A percentile compares a stretch with the other conserved stretches of the same genome.
Evolutionary conservation across 1,140 invertebrate species (phyloP).

Genomic region (Drosophila jambulina): DNA sequence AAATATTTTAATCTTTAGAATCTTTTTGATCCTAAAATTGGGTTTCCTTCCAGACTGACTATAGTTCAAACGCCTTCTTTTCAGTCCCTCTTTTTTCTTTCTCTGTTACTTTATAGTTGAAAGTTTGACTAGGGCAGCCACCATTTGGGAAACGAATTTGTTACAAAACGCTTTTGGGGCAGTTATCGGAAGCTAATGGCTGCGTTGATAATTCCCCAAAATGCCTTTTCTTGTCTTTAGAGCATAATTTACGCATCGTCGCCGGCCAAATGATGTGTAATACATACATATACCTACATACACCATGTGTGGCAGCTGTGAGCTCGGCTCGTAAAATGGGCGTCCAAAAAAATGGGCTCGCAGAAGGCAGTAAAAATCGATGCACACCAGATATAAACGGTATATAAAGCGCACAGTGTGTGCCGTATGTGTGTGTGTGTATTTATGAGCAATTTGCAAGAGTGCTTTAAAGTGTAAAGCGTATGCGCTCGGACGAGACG

Average conservation of each 20-base stretch:
- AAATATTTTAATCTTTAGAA: too few species aligned
- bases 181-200: conserved; percentile 71
- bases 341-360: conserved; percentile 43
- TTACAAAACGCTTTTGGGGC: conserved; percentile 17
- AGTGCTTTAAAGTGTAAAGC: conserved; percentile 79
- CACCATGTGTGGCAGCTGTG: conserved; percentile 33
- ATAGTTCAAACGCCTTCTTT: neutral
- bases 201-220: conserved; percentile 61
- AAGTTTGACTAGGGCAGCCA: conserved; percentile 15
- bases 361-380: conserved; percentile 73
- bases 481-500: conserved; percentile 24
- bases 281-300: neutral
- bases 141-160: conserved; percentile 51
- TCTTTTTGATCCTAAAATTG: too few species aligned
- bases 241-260: conserved; percentile 57
- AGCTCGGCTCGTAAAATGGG: conserved; percentile 63
- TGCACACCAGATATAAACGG: conserved; percentile 58
- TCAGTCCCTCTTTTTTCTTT: neutral
- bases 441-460: conserved; percentile 77
- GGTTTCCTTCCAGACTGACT: too few species aligned
- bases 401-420: conserved; percentile 19
- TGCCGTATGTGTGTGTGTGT: conserved; percentile 29
- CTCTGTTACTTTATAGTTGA: conserved; percentile 5
- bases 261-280: conserved; percentile 71
- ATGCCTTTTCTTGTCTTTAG: conserved; percentile 34